Conservation (phyloP, 2,113 vertebrate species). For the Struthio camelus region DNA sequence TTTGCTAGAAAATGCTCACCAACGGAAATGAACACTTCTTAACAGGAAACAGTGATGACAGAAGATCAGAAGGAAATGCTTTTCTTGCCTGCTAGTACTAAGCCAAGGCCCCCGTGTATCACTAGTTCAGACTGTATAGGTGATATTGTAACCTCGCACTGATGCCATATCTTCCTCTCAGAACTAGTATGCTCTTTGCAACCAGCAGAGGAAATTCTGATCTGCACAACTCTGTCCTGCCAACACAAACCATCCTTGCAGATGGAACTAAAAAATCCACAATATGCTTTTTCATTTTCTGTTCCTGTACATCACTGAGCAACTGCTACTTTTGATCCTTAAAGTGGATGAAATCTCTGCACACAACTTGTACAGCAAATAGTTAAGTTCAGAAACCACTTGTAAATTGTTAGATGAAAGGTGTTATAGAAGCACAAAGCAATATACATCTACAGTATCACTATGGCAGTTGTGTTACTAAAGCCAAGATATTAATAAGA, state of each 20-base stretch:
- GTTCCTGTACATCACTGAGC: background rate
- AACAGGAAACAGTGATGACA: background rate
- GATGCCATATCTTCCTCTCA: background rate
- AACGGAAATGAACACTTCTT: fast-evolving
- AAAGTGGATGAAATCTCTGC: background rate
- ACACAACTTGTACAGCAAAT: background rate
- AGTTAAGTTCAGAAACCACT: background rate
- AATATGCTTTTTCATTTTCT: background rate
- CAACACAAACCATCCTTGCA: background rate
- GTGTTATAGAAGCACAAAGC: background rate
- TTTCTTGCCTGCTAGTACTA: background rate
- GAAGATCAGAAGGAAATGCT: background rate
- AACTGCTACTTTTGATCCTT: background rate
- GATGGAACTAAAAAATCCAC: background rate
- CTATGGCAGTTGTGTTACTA: background rate
- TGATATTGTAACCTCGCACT: background rate
- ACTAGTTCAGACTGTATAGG: background rate
- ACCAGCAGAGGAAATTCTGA: background rate
- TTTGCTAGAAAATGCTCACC: background rate
- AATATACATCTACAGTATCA: background rate
- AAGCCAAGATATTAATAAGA: background rate
- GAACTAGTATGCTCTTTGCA: background rate
- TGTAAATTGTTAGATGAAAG: background rate
- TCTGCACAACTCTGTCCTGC: background rate
- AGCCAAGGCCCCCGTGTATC: background rate